phyloP scores from a whole-genome alignment of 2,113 vertebrate species.

The Pelecanoides urinatrix region DNA sequence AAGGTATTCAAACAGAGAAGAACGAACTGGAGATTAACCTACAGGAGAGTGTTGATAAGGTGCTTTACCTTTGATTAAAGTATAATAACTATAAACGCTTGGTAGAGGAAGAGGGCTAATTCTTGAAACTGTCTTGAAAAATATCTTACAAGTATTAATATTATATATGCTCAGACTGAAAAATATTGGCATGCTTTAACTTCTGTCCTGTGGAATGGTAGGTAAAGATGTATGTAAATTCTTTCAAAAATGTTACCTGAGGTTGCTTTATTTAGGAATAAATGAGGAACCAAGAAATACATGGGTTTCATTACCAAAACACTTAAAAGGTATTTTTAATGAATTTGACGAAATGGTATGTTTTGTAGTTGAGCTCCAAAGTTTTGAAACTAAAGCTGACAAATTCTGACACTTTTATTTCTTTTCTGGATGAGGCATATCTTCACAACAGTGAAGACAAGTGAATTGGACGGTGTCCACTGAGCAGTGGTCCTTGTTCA shows the following conservation, averaged over 20 bases:
- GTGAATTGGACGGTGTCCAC: neutral
- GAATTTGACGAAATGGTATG: neutral
- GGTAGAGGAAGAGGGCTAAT: neutral
- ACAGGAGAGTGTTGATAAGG: slow-evolving; percentile 16
- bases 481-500: neutral
- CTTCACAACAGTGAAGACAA: neutral
- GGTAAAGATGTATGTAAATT: neutral
- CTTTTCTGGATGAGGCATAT: neutral
- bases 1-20: slow-evolving; percentile 21
- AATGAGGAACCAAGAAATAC: neutral
- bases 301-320: neutral
- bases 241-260: neutral
- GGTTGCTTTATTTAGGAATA: neutral
- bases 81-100: neutral
- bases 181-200: neutral
- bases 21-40: slow-evolving; percentile 59
- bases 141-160: neutral
- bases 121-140: neutral
- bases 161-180: neutral
- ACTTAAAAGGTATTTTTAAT: neutral
- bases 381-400: neutral
- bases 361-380: neutral
- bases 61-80: neutral
- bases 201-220: neutral
- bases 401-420: neutral